Evolutionary conservation across 1,140 invertebrate species (phyloP).

Genomic region (Cyrtorhinus lividipennis): DNA sequence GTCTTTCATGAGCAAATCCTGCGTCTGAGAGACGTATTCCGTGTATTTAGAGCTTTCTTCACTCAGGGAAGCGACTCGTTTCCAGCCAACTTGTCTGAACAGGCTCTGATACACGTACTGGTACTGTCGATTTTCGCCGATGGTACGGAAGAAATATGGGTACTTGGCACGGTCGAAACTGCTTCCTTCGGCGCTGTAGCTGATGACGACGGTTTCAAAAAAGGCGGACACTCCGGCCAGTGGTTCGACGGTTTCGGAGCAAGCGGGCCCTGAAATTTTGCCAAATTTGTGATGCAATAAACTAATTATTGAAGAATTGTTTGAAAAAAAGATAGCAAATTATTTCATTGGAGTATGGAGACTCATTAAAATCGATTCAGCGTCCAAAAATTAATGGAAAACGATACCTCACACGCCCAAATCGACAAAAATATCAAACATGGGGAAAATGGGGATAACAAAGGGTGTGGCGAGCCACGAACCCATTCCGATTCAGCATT

Average conservation of each 20-base stretch:
- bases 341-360: no score
- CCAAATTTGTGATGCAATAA: neutral
- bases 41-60: slow-evolving; percentile 69
- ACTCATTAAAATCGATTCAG: neutral
- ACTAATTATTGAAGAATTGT: neutral
- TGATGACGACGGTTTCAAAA: slow-evolving; percentile 60
- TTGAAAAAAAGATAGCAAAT: neutral
- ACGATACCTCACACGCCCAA: neutral
- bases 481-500: no score
- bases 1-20: slow-evolving; percentile 44
- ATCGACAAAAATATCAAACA: neutral
- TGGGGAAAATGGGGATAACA: neutral
- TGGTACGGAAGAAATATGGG: slow-evolving; percentile 71
- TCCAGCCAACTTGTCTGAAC: slow-evolving; percentile 51
- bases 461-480: no score
- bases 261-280: slow-evolving; percentile 49
- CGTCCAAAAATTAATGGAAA: neutral
- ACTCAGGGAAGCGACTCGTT: slow-evolving; percentile 52
- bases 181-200: slow-evolving; percentile 65
- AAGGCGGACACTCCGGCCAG: slow-evolving; percentile 65
- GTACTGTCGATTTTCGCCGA: slow-evolving; percentile 64
- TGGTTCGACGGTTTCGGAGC: slow-evolving; percentile 70
- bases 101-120: slow-evolving; percentile 52
- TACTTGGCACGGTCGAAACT: slow-evolving; percentile 54
- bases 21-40: slow-evolving; percentile 58